A percentile compares a stretch with the other conserved stretches of the same genome.
These are phyloP conservation scores for Dendrocincla fuliginosa DNA, from an alignment of 2,797 vertebrate genomes.

Conservation along the genomic window DNA sequence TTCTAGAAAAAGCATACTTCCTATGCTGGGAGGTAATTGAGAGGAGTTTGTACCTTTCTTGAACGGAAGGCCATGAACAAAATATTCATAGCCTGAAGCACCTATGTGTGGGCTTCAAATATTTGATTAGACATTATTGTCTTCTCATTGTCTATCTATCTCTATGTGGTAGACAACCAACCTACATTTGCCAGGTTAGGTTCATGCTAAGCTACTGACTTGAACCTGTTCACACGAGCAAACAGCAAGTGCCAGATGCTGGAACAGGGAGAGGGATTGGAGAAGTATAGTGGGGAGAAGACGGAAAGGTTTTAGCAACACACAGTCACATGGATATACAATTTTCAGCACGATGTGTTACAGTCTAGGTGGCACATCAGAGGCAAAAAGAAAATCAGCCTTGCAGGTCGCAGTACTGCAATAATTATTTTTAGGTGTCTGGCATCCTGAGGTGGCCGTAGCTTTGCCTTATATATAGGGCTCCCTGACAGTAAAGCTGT, in stretches of 20 bases:
- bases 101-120: not conserved
- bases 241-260: not conserved
- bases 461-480: not conserved
- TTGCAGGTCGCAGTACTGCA: not conserved
- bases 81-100: not conserved
- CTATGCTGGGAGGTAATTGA: not conserved
- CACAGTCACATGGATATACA: not conserved
- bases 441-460: not conserved
- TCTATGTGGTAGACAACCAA: not conserved
- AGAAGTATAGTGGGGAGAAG: not conserved
- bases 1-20: not conserved
- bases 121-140: not conserved
- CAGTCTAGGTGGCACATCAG: not conserved
- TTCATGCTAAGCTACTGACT: not conserved
- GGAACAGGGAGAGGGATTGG: not conserved
- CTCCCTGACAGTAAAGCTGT: not conserved
- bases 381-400: not conserved
- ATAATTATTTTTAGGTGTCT: not conserved
- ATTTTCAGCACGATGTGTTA: not conserved
- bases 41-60: not conserved
- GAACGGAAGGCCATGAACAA: not conserved
- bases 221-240: not conserved
- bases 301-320: not conserved
- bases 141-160: not conserved
- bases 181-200: not conserved